Evolutionary conservation across 2,113 vertebrate genomes (phyloP).

Genomic region (Cynopterus brachyotis): DNA sequence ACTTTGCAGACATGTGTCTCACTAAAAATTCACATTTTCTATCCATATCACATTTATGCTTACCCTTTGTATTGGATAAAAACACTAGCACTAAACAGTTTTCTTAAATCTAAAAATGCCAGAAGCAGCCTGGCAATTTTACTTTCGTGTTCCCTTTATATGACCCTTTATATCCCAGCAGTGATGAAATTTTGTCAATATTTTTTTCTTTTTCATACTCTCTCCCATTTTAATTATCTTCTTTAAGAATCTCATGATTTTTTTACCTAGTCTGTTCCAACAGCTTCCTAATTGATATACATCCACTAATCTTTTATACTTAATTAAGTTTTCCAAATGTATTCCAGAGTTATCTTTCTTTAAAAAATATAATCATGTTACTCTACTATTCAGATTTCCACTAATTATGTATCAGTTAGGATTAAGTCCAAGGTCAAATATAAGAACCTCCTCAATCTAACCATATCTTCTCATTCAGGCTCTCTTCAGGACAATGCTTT

Average conservation of each 20-base stretch:
- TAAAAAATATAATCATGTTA: not conserved
- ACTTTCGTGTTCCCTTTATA: not conserved
- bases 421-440: not conserved
- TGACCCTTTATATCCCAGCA: not conserved
- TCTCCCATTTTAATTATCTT: not conserved
- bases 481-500: not conserved
- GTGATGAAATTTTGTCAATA: not conserved
- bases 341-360: not conserved
- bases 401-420: not conserved
- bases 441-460: not conserved
- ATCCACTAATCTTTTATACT: not conserved
- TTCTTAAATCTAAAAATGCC: not conserved
- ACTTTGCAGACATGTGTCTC: not conserved
- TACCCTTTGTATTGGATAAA: not conserved
- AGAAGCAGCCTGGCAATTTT: not conserved
- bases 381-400: not conserved
- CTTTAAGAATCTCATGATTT: not conserved
- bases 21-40: not conserved
- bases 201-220: not conserved
- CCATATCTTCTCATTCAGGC: not conserved
- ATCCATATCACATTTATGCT: not conserved
- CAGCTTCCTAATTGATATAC: conserved; percentile 4
- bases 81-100: not conserved
- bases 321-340: not conserved
- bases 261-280: not conserved